Evolutionary conservation across 1,140 invertebrate species (phyloP).

Genomic region (Lucilia cuprina): DNA sequence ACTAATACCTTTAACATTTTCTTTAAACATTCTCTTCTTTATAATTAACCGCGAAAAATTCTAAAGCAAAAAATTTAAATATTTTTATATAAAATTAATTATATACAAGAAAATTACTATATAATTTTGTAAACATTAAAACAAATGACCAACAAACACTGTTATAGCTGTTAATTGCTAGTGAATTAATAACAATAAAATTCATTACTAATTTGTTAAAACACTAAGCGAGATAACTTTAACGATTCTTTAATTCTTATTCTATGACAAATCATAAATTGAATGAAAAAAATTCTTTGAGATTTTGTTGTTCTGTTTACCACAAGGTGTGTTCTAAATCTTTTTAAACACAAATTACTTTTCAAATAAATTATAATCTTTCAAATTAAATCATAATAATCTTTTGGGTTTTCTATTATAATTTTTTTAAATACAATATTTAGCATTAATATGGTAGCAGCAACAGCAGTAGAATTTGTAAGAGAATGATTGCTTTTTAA

Average conservation of each 20-base stretch:
- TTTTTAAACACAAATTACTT: background rate
- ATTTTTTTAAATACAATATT: background rate
- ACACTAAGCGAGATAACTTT: background rate
- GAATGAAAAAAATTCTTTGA: background rate
- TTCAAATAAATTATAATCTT: conserved; percentile 12
- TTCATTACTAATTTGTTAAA: background rate
- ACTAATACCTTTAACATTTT: background rate
- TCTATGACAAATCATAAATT: background rate
- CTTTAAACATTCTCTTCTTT: background rate
- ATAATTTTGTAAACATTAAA: background rate
- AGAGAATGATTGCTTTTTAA: background rate
- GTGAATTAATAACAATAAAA: background rate
- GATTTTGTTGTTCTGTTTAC: background rate
- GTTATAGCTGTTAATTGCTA: background rate
- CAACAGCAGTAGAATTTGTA: background rate
- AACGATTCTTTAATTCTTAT: background rate
- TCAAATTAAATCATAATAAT: background rate
- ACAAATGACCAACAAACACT: background rate
- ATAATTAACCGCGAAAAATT: background rate
- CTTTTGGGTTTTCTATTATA: background rate
- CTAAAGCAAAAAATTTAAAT: background rate
- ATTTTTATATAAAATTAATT: background rate
- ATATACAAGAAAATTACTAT: background rate
- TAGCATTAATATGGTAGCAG: background rate
- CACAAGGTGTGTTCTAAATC: conserved; percentile 4